Conservation (phyloP, 2,797 vertebrate species). For the Sebastes oblongus region DNA sequence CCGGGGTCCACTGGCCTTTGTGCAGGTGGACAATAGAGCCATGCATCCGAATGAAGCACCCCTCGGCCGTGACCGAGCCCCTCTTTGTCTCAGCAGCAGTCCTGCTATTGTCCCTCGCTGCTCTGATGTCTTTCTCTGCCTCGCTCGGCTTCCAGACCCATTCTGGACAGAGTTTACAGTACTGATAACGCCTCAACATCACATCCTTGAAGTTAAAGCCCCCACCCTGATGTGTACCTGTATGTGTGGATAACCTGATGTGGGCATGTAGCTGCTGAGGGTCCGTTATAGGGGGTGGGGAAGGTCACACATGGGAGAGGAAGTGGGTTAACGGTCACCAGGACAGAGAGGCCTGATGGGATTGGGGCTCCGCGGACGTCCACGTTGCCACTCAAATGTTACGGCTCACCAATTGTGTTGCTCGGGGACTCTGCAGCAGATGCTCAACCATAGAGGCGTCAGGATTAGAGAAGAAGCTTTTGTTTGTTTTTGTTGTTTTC, state of each 20-base stretch:
- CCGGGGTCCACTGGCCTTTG: slow-evolving; percentile 76
- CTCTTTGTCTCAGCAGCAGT: slow-evolving; percentile 69
- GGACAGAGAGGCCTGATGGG: slow-evolving; percentile 56
- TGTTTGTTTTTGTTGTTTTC: slow-evolving; percentile 1
- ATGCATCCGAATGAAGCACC: slow-evolving; percentile 75
- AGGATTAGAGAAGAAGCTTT: slow-evolving; percentile 13
- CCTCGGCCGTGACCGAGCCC: slow-evolving; percentile 74
- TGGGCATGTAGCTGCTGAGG: slow-evolving; percentile 41
- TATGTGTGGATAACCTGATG: slow-evolving; percentile 26
- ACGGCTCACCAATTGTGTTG: slow-evolving; percentile 35
- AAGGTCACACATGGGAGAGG: slow-evolving; percentile 69
- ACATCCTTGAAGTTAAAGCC: neutral
- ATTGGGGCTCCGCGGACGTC: slow-evolving; percentile 34
- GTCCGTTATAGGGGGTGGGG: slow-evolving; percentile 45
- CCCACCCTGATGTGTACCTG: neutral
- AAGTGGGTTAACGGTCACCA: slow-evolving; percentile 77
- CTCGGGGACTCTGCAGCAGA: slow-evolving; percentile 21
- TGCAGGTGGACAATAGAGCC: slow-evolving; percentile 78
- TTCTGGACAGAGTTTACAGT: slow-evolving; percentile 44
- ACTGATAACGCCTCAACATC: neutral
- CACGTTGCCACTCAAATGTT: slow-evolving; percentile 57
- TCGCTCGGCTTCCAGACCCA: slow-evolving; percentile 45
- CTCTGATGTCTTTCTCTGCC: slow-evolving; percentile 76
- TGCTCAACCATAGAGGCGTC: slow-evolving; percentile 17
- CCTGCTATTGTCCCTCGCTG: slow-evolving; percentile 54